These are phyloP conservation scores for Onychomys torridus DNA, from an alignment of 2,797 vertebrate genomes.

Conservation along the genomic window DNA sequence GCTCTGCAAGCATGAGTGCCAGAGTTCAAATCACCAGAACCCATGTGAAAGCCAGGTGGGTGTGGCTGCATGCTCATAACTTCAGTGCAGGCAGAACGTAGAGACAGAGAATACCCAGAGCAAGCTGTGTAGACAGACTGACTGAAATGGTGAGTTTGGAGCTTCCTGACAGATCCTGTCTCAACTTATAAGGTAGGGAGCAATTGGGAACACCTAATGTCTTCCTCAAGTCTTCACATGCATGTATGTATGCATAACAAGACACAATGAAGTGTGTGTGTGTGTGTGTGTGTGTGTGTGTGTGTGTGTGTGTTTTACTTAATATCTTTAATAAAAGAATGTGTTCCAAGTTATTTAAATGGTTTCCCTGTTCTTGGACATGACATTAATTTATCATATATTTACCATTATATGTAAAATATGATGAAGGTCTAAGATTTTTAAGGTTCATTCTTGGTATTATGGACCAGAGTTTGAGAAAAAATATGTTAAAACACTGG, in stretches of 20 bases:
- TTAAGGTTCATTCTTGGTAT: background rate
- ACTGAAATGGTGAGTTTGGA: background rate
- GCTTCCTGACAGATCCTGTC: too few relatives aligned
- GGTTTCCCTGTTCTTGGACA: background rate
- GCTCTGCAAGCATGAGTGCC: background rate
- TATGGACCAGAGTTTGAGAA: background rate
- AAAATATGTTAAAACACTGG: background rate
- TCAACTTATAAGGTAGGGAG: background rate
- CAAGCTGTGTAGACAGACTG: background rate
- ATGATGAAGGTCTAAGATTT: background rate
- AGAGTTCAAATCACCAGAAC: background rate
- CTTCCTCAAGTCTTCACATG: too few relatives aligned
- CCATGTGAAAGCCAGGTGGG: background rate
- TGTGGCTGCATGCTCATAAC: background rate
- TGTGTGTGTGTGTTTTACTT: background rate
- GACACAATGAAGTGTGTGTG: too few relatives aligned
- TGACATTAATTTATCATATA: background rate
- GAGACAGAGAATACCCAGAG: background rate
- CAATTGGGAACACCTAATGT: background rate
- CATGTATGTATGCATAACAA: too few relatives aligned
- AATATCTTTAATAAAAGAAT: background rate
- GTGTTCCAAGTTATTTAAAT: background rate
- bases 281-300: background rate
- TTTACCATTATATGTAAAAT: background rate
- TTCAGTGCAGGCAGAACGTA: background rate